Evolutionary conservation across 2,888 invertebrate species (phyloP).

Genomic region (Tiphia femorata): DNA sequence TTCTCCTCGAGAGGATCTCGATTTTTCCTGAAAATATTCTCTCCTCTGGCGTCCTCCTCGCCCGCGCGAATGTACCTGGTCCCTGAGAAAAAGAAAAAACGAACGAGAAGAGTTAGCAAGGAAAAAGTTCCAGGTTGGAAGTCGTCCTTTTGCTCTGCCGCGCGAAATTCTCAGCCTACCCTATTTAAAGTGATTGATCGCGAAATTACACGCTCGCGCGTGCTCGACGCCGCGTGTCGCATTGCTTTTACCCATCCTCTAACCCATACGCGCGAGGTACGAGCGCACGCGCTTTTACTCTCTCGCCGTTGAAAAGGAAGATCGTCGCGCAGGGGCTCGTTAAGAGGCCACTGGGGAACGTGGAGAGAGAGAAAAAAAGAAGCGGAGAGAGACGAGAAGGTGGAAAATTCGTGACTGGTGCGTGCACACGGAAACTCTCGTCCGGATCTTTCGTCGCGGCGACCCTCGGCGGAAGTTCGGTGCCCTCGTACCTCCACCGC

Average conservation of each 20-base stretch:
- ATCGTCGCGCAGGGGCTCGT: conserved; percentile 1
- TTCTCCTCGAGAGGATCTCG: too few species aligned
- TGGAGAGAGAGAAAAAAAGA: too few species aligned
- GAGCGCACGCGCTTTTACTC: neutral
- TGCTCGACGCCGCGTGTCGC: too few species aligned
- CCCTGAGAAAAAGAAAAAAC: too few species aligned
- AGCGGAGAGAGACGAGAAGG: too few species aligned
- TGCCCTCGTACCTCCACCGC: neutral
- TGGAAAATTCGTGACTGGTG: neutral
- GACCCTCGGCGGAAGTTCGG: neutral
- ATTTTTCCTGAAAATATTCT: too few species aligned
- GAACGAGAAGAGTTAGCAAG: too few species aligned
- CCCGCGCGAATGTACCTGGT: neutral
- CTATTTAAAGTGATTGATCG: neutral
- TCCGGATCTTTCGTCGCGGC: neutral
- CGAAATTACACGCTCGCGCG: too few species aligned
- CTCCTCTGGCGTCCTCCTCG: neutral
- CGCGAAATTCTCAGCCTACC: too few species aligned
- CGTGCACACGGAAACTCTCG: neutral
- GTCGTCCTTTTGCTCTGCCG: too few species aligned
- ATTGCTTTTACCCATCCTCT: too few species aligned
- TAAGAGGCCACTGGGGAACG: neutral
- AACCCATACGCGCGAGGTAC: neutral
- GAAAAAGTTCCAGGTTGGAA: too few species aligned
- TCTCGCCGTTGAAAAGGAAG: neutral